phyloP scores from a whole-genome alignment of 2,113 vertebrate species.

The Tachycineta bicolor region DNA sequence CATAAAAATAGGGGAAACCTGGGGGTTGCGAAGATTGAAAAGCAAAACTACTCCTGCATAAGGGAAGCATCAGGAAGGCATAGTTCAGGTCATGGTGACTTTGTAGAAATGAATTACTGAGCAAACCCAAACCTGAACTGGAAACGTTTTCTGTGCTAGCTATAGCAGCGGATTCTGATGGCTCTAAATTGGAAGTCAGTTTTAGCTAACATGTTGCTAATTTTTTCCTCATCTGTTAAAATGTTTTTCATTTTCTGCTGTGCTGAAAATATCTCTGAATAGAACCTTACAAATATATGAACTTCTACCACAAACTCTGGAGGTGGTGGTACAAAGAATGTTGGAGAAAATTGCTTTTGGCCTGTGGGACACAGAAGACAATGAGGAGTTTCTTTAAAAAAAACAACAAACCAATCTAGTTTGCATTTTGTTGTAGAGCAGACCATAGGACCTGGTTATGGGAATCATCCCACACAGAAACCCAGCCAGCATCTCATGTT shows the following conservation, averaged over 20 bases:
- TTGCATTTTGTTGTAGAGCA: background rate
- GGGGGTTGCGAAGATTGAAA: background rate
- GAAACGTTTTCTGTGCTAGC: background rate
- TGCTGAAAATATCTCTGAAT: conserved; percentile 55
- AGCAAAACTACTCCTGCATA: background rate
- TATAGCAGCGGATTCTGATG: background rate
- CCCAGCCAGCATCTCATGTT: background rate
- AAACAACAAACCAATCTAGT: background rate
- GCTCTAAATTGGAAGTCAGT: background rate
- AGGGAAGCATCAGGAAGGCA: background rate
- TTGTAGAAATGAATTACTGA: background rate
- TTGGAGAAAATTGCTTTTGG: conserved; percentile 38
- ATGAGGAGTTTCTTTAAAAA: conserved; percentile 21
- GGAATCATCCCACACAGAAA: background rate
- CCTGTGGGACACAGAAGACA: background rate
- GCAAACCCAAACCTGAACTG: background rate
- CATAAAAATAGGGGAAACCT: background rate
- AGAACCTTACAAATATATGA: conserved; percentile 11
- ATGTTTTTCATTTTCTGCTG: conserved; percentile 43
- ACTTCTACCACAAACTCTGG: conserved; percentile 22
- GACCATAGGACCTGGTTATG: background rate
- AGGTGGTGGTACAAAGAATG: background rate
- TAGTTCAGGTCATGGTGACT: background rate
- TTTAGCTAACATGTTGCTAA: conserved; percentile 36
- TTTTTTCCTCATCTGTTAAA: conserved; percentile 26